These are phyloP conservation scores for Micronycteris hirsuta DNA, from an alignment of 2,113 vertebrate genomes.

Conservation along the genomic window DNA sequence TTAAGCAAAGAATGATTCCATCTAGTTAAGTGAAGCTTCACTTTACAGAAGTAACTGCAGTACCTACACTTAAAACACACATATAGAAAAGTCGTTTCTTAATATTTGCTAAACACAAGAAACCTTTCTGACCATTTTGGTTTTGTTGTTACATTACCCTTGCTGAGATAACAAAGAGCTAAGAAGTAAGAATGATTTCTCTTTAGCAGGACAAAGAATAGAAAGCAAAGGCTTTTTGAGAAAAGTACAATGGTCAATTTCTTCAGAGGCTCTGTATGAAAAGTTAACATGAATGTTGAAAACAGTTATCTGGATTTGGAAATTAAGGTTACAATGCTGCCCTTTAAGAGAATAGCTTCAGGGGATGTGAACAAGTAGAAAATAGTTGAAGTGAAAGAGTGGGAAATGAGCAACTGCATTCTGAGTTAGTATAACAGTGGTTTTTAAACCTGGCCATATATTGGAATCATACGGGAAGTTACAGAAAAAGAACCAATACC, in stretches of 20 bases:
- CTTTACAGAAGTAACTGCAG: slow-evolving; percentile 76
- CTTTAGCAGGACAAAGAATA: slow-evolving; percentile 76
- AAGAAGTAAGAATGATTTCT: slow-evolving; percentile 78
- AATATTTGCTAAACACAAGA: slow-evolving; percentile 71
- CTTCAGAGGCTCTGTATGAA: not conserved
- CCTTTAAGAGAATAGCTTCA: not conserved
- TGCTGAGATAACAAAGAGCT: slow-evolving; percentile 78
- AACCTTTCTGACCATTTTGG: slow-evolving; percentile 80
- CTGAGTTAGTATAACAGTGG: not conserved
- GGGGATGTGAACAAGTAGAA: not conserved
- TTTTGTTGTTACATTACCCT: slow-evolving; percentile 76
- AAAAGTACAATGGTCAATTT: not conserved
- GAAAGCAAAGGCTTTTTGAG: not conserved
- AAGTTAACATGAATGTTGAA: not conserved
- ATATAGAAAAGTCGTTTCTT: slow-evolving; percentile 65
- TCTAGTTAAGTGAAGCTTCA: slow-evolving; percentile 77
- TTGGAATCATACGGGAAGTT: not conserved
- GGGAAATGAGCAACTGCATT: not conserved
- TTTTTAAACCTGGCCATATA: not conserved
- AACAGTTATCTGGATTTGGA: not conserved
- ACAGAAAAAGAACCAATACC: not conserved
- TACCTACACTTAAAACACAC: slow-evolving; percentile 76
- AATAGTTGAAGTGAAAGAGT: not conserved
- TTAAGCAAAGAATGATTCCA: slow-evolving; percentile 66
- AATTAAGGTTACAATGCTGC: not conserved